phyloP scores from a whole-genome alignment of 2,113 vertebrate genomes.

The Microcebus lehilahytsara region DNA sequence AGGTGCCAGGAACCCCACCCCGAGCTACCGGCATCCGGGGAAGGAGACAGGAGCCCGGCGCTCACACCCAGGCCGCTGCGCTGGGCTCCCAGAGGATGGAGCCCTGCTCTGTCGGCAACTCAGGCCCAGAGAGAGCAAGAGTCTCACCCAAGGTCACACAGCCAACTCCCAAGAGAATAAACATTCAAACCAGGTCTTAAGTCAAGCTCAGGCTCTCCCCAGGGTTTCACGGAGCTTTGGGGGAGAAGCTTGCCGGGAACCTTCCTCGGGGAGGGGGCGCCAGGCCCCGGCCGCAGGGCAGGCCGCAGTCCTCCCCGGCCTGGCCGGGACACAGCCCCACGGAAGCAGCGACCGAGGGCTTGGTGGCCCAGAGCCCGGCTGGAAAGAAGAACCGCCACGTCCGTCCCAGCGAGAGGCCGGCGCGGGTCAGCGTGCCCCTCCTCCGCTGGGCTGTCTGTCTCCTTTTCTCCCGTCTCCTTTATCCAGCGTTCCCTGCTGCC shows the following conservation, averaged over 20 bases:
- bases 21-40: not conserved
- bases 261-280: not conserved
- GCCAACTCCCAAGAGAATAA: not conserved
- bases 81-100: not conserved
- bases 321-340: too few relatives aligned
- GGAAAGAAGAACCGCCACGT: not conserved
- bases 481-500: not conserved
- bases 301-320: not conserved
- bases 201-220: not conserved
- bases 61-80: not conserved
- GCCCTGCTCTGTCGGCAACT: too few relatives aligned
- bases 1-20: not conserved
- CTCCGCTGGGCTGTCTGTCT: too few relatives aligned
- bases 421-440: not conserved
- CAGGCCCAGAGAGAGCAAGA: not conserved
- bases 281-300: not conserved
- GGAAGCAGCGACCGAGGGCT: fast-evolving
- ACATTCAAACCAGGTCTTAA: not conserved
- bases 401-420: not conserved
- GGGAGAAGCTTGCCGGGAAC: not conserved
- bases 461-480: not conserved
- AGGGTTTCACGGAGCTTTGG: not conserved
- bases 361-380: not conserved
- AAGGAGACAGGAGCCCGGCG: fast-evolving
- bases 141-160: not conserved